phyloP scores from a whole-genome alignment of 2,113 vertebrate species.

The Nothocercus nigrocapillus region DNA sequence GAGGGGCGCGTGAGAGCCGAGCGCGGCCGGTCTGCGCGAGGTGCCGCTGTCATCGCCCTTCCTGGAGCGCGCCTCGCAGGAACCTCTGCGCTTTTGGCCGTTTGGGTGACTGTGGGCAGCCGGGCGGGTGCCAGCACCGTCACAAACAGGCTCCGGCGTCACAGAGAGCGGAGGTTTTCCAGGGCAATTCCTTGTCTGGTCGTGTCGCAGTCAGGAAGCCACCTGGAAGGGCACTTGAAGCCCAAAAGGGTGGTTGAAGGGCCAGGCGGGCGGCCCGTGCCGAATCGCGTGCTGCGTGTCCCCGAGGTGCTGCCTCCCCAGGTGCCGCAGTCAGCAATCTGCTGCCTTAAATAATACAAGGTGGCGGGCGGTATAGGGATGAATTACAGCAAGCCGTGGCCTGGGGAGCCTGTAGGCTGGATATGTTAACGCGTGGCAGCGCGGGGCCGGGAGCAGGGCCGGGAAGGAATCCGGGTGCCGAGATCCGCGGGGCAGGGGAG shows the following conservation, averaged over 20 bases:
- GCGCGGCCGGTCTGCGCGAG: fast-evolving
- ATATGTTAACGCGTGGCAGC: background rate
- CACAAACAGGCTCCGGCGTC: fast-evolving
- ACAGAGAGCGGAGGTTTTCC: fast-evolving
- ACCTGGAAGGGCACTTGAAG: background rate
- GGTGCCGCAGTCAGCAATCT: fast-evolving
- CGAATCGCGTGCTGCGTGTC: background rate
- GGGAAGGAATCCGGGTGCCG: background rate
- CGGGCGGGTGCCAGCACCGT: fast-evolving
- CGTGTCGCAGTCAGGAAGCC: fast-evolving
- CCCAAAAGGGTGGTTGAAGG: background rate
- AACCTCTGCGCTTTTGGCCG: background rate
- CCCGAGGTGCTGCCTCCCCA: fast-evolving
- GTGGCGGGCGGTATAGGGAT: background rate
- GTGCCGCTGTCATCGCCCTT: background rate
- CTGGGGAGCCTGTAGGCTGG: background rate
- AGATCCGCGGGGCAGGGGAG: background rate
- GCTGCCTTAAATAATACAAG: background rate
- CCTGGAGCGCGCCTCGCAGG: fast-evolving
- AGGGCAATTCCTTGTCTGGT: background rate
- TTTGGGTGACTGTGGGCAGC: background rate
- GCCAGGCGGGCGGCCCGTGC: fast-evolving
- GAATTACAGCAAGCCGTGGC: background rate
- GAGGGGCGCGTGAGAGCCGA: fast-evolving
- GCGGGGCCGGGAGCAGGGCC: background rate